Conservation (phyloP, 2,797 vertebrate genomes). For the Bovichtus variegatus region DNA sequence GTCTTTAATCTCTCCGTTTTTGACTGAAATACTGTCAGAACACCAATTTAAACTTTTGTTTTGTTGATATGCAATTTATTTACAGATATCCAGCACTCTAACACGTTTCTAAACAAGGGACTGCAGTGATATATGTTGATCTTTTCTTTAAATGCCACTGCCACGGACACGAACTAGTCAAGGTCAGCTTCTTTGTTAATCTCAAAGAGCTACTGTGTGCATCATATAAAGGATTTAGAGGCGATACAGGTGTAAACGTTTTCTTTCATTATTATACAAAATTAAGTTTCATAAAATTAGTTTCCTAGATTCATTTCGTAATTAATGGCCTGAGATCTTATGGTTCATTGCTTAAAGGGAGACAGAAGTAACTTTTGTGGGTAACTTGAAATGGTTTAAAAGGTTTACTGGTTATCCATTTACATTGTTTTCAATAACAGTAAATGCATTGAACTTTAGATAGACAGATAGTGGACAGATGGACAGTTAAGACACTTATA, state of each 20-base stretch:
- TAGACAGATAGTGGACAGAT: slow-evolving; percentile 3
- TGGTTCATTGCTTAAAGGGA: background rate
- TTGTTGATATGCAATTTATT: background rate
- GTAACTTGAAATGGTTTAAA: background rate
- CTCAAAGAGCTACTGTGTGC: background rate
- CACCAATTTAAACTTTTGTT: slow-evolving; percentile 21
- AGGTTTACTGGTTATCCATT: background rate
- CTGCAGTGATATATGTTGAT: background rate
- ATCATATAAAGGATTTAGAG: background rate
- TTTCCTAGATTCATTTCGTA: background rate
- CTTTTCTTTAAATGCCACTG: background rate
- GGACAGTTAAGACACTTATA: slow-evolving; percentile 2
- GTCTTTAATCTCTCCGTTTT: slow-evolving; percentile 66
- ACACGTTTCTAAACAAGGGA: background rate
- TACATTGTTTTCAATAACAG: background rate
- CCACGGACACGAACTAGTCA: background rate
- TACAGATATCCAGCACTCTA: background rate
- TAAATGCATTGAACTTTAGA: background rate
- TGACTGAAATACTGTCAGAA: slow-evolving; percentile 43
- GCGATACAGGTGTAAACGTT: background rate
- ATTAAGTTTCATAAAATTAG: background rate
- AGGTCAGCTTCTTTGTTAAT: background rate
- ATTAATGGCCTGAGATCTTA: background rate
- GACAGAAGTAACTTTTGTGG: background rate
- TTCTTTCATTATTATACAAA: background rate